Evolutionary conservation across 2,113 vertebrate species (phyloP), one percentile per base, ranked within the genome.

Genomic region (Scolopax mira): DNA sequence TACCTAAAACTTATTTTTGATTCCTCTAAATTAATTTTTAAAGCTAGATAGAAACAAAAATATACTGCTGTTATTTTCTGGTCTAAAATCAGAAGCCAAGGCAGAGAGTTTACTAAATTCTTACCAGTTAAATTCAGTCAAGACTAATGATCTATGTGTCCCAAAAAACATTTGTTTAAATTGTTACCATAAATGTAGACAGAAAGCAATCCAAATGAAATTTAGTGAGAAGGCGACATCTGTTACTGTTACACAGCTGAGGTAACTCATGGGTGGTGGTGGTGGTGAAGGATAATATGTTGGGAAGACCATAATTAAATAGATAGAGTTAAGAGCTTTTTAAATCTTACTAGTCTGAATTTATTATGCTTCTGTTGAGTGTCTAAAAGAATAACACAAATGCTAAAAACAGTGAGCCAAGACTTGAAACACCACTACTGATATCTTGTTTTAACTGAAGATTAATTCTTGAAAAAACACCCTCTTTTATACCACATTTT

Each of bases 401-500:
- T 71, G 27, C 10, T 42, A 37, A 90, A 93, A 72, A 79, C 21
- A 55, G 24, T 22, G 17, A 37, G 10, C 23, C 11, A 54, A 55
- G 18, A 37, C 39, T 69, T 58, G 42, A 90, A 91, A 25, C 22
- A 77, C 19, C 9, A 42, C 19, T 51, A 15, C 28, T 48, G 61
- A 74, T 41, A 77, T 28, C 42, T 69, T 72, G 28, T 86, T 97
- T 94, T 95, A 93, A 96, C 79, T 90, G 86, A 84, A 35, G 18
- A 10, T 64, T 64, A 18, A 18, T 58, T 93, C 41, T 57, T 64
- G 49, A 22, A 74, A 62, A 65, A 88, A 84, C n/a, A 22, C 22
- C 31, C 27, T 52, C 10, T 44, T 10, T 46, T 23, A 28, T 35
- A 46, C 64, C 80, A 91, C 46, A 79, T 84, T 55, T 92, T 80